Evolutionary conservation across 2,113 vertebrate species (phyloP).

Genomic region (Chiloscyllium plagiosum): DNA sequence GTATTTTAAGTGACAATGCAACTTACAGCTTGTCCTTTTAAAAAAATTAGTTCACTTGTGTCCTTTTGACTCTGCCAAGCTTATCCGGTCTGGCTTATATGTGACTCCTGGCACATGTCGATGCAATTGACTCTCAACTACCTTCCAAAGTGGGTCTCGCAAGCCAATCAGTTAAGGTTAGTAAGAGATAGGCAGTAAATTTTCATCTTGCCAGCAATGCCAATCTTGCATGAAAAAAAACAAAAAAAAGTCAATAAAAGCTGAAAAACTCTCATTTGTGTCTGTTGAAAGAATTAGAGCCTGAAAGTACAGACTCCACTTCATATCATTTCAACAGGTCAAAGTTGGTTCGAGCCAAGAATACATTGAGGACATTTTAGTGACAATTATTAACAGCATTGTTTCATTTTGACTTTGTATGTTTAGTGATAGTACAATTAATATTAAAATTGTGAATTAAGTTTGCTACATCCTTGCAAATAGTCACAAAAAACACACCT

Average conservation of each 20-base stretch:
- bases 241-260: not conserved
- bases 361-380: not conserved
- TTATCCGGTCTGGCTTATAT: too few species aligned
- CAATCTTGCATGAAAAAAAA: not conserved
- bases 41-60: too few species aligned
- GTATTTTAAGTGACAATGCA: not conserved
- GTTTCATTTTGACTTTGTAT: not conserved
- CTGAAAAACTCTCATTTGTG: not conserved
- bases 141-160: too few species aligned
- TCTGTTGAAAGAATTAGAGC: not conserved
- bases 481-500: not conserved
- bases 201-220: not conserved
- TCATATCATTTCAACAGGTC: not conserved
- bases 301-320: not conserved
- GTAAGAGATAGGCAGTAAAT: not conserved
- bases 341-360: not conserved
- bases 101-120: too few species aligned
- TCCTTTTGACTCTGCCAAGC: not conserved
- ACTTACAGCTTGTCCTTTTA: not conserved
- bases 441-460: not conserved
- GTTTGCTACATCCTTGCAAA: not conserved
- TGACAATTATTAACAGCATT: not conserved
- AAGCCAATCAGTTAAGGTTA: not conserved
- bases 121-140: too few species aligned
- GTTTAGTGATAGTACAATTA: not conserved